A percentile compares a stretch with the other conserved stretches of the same genome.
Evolutionary conservation across 2,113 vertebrate species (phyloP).

Genomic region (Halcyon senegalensis): DNA sequence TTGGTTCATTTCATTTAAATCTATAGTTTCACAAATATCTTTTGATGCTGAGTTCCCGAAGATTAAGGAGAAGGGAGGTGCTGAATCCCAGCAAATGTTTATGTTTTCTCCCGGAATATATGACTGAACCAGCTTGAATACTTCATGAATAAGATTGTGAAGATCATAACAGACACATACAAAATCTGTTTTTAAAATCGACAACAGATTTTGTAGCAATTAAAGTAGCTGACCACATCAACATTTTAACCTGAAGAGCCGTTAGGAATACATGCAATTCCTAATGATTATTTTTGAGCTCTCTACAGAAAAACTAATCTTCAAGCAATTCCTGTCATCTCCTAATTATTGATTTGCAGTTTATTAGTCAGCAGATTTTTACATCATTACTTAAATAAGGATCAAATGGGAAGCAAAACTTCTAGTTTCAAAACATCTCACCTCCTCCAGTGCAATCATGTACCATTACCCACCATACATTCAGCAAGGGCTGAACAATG

Average conservation of each 20-base stretch:
- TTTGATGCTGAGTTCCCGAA: neutral
- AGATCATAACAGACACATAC: slow-evolving; percentile 28
- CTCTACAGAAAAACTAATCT: neutral
- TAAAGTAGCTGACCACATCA: neutral
- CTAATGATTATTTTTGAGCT: neutral
- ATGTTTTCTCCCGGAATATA: neutral
- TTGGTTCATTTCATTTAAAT: neutral
- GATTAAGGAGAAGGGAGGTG: neutral
- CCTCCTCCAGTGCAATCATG: neutral
- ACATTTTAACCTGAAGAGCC: neutral
- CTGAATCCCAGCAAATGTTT: slow-evolving; percentile 52
- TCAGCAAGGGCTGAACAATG: neutral
- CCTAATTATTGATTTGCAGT: neutral
- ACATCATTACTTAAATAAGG: neutral
- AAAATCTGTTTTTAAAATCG: slow-evolving; percentile 12
- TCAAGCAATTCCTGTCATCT: neutral
- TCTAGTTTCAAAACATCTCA: neutral
- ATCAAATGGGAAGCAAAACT: neutral
- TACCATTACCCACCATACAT: neutral
- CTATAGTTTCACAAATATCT: neutral
- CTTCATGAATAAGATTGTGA: slow-evolving; percentile 4
- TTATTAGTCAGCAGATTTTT: slow-evolving; percentile 35
- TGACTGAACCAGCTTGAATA: slow-evolving; percentile 25
- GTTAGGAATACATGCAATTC: neutral
- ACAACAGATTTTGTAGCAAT: slow-evolving; percentile 6